Evolutionary conservation across 1,140 invertebrate species (phyloP).

Genomic region (Drosophila nannoptera): DNA sequence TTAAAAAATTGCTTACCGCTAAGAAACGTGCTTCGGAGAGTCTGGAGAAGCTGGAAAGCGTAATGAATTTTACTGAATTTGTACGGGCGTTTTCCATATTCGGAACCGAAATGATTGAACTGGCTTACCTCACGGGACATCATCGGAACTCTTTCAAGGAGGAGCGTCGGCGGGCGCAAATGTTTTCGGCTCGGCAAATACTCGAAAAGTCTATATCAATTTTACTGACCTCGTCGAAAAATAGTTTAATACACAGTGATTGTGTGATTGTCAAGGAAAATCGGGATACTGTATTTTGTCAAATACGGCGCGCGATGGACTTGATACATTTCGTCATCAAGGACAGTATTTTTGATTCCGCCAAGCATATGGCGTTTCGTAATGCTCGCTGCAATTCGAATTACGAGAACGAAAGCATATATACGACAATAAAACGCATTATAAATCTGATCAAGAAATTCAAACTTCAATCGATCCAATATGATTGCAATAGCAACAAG

Average conservation of each 20-base stretch:
- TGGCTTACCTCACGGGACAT: conserved; percentile 94
- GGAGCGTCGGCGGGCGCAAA: conserved; percentile 95
- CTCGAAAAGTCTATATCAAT: conserved; percentile 99
- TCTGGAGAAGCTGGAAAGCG: conserved; percentile 92
- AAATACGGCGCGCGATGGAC: conserved; percentile 98
- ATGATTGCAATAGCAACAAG: conserved; percentile 56
- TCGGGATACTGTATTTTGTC: conserved; percentile 97
- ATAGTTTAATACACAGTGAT: conserved; percentile 96
- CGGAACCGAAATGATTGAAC: conserved; percentile 98
- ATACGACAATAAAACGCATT: conserved; percentile 88
- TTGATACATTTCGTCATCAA: conserved; percentile 98
- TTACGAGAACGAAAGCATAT: conserved; percentile 83
- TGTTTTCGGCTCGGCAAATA: conserved; percentile 95
- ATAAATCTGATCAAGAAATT: conserved; percentile 90
- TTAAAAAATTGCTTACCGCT: conserved; percentile 96
- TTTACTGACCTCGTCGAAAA: conserved; percentile 97
- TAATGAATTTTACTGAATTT: conserved; percentile 98
- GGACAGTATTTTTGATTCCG: conserved; percentile 88
- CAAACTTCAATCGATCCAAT: conserved; percentile 60
- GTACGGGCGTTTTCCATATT: conserved; percentile 99
- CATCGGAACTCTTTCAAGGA: conserved; percentile 95
- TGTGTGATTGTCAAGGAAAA: conserved; percentile 95
- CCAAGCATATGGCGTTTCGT: conserved; percentile 76
- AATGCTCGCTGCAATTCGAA: conserved; percentile 63
- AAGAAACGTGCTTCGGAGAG: conserved; percentile 97